phyloP scores from a whole-genome alignment of 2,113 vertebrate species.

The Pseudois nayaur region DNA sequence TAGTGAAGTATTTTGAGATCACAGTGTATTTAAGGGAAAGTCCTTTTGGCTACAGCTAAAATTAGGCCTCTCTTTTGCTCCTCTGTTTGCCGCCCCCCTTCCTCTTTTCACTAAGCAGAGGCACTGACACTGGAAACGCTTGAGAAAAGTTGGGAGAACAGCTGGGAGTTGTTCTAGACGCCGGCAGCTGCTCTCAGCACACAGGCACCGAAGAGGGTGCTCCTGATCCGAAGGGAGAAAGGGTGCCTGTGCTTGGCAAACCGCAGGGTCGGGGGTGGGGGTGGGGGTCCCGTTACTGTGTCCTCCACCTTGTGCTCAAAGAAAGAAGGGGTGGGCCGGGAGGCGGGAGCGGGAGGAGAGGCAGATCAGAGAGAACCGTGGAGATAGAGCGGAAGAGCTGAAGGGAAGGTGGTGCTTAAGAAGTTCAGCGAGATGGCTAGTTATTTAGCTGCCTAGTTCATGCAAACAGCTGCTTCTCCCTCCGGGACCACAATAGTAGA shows the following conservation, averaged over 20 bases:
- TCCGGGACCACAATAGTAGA: neutral
- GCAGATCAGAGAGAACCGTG: neutral
- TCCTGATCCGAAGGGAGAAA: neutral
- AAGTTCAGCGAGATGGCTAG: neutral
- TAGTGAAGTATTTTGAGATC: slow-evolving; percentile 65
- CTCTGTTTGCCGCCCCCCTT: slow-evolving; percentile 55
- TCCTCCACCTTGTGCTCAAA: neutral
- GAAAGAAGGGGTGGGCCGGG: neutral
- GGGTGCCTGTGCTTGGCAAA: neutral
- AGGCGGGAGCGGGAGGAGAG: rapidly evolving
- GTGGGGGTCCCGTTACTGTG: rapidly evolving
- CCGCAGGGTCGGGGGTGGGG: neutral
- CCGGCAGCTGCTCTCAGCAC: slow-evolving; percentile 39
- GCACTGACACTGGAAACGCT: slow-evolving; percentile 63
- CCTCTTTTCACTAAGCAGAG: slow-evolving; percentile 68
- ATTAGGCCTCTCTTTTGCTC: slow-evolving; percentile 59
- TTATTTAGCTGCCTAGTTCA: neutral
- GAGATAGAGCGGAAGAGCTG: no score
- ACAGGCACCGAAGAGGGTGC: neutral
- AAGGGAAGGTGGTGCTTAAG: neutral
- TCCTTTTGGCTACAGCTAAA: slow-evolving; percentile 69
- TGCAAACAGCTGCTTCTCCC: neutral
- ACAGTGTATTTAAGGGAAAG: slow-evolving; percentile 66
- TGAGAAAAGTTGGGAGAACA: slow-evolving; percentile 61
- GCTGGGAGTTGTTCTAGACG: slow-evolving; percentile 61